Base-by-base conservation (phyloP, 2,113 vertebrate species). In the Proterorhinus semilunaris region DNA sequence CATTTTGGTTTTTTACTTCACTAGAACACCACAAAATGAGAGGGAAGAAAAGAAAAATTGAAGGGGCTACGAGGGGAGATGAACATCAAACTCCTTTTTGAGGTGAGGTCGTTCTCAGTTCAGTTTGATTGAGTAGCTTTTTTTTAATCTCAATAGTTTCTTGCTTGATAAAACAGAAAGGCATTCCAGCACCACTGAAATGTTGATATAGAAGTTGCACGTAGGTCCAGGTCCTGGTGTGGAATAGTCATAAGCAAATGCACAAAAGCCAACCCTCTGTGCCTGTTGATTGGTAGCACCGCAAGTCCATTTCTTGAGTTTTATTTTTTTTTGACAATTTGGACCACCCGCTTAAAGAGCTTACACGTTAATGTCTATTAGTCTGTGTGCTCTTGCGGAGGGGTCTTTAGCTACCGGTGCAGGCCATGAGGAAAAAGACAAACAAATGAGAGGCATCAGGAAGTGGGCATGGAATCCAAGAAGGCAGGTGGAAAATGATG, bases 21-120 rank as follows among this genome's bases (percentile, higher is more conserved):
- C 90, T 91, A 94, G 81, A 92, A 92, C 92, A 94, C 87, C 92
- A 93, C 93, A 90, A 91, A 91, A 90, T 68, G 77, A 73, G 78
- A 73, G 74, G 78, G 72, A 68, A 69, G 66, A 76, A 65, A 79
- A 66, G 7, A 36, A 50, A 76, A 67, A 52, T 78, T 7, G 17
- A 3, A 52, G 71, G 66, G 49, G 71, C 59, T 42, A 70, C 53
- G 64, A 66, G 67, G 16, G 67, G 50, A 72, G 70, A 75, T 65
- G 63, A 86, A 76, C 63, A 63, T 70, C 67, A 71, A 81, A 82
- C 75, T 86, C 83, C 81, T 76, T 68, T 69, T 82, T 76, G 65
- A 79, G 74, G 68, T 80, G 76, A 78, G 80, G 82, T 81, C 76
- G 62, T 80, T 82, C 64, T 83, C 68, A 71, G 84, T 87, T 88